Evolutionary conservation across 2,797 vertebrate genomes (phyloP).

Genomic region (Eospalax fontanierii): DNA sequence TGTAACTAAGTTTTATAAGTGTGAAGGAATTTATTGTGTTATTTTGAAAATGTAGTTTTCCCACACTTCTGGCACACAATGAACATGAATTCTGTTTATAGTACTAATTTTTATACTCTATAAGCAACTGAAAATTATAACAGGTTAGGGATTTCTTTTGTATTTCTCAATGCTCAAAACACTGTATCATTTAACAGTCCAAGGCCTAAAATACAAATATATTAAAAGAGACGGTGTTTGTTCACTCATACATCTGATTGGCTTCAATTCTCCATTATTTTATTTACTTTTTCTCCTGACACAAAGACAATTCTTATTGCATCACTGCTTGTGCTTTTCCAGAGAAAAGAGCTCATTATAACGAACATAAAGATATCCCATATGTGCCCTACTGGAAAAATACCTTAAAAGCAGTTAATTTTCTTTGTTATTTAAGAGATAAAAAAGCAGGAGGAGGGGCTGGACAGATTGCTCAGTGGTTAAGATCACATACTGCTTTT

Average conservation of each 20-base stretch:
- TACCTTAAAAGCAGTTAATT: not conserved
- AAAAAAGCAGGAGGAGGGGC: not conserved
- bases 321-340: not conserved
- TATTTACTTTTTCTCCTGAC: not conserved
- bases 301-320: not conserved
- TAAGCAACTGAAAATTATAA: not conserved
- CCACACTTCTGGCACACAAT: not conserved
- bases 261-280: not conserved
- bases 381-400: not conserved
- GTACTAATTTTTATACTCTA: not conserved
- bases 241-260: slow-evolving; percentile 11
- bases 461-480: no score
- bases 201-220: not conserved
- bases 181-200: not conserved
- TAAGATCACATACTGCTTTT: no score
- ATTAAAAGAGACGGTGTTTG: not conserved
- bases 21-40: not conserved
- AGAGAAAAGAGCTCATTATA: not conserved
- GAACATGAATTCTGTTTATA: not conserved
- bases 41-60: not conserved
- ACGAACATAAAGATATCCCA: not conserved
- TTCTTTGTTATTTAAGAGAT: not conserved
- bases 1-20: not conserved
- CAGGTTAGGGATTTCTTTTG: not conserved
- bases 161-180: not conserved